These are phyloP conservation scores for Acrocephalus kingi DNA, from an alignment of 2,113 vertebrate genomes.

Conservation along the genomic window DNA sequence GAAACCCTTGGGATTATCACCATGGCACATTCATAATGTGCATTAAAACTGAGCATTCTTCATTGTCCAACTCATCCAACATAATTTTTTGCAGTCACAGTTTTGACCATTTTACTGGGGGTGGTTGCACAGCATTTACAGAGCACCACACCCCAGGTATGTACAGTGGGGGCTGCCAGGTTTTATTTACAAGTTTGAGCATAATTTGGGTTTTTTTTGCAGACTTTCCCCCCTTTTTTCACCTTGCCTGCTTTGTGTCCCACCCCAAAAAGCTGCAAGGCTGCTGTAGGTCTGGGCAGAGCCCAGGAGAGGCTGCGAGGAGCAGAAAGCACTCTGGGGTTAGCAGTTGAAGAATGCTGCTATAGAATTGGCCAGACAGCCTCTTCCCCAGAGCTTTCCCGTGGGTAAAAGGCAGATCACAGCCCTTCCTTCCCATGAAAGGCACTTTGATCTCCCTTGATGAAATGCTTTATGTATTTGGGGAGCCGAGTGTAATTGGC, in stretches of 20 bases:
- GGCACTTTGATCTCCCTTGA: constrained; percentile 47
- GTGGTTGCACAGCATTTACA: fast-evolving
- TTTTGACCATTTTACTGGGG: not conserved
- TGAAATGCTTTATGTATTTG: constrained; percentile 39
- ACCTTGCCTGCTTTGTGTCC: not conserved
- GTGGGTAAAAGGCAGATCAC: not conserved
- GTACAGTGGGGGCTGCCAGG: not conserved
- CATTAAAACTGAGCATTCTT: not conserved
- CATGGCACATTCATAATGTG: not conserved
- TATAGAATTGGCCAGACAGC: not conserved
- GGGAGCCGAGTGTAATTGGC: not conserved
- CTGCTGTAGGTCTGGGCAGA: not conserved
- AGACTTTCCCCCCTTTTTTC: not conserved
- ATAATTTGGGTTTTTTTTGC: not conserved
- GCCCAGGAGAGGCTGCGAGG: not conserved
- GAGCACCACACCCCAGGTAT: not conserved
- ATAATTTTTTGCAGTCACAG: not conserved
- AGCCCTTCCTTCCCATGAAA: constrained; percentile 52
- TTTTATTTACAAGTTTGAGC: not conserved
- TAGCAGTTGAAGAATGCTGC: not conserved
- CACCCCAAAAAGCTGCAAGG: not conserved
- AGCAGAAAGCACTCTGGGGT: not conserved
- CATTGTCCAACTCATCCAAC: not conserved
- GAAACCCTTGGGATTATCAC: not conserved
- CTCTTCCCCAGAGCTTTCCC: constrained; percentile 24